These are phyloP conservation scores for Catonia carolina DNA, from an alignment of 2,888 invertebrate genomes.

Conservation along the genomic window DNA sequence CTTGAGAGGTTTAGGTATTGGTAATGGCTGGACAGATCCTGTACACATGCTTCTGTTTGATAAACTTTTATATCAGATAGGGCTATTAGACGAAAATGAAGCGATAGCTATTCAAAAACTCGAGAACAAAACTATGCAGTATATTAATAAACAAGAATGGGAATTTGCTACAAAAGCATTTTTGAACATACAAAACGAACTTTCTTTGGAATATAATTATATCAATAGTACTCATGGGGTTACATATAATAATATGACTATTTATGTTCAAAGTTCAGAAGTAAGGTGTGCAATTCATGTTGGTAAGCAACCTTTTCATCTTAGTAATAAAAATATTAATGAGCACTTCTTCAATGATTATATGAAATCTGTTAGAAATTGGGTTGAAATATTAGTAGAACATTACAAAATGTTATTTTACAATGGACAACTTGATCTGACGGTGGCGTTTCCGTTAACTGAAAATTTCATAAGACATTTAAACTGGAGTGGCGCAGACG, in stretches of 20 bases:
- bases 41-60: constrained; percentile 68
- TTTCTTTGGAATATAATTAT: neutral
- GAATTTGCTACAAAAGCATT: constrained; percentile 63
- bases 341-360: constrained; percentile 62
- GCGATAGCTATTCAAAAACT: constrained; percentile 52
- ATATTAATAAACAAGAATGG: constrained; percentile 58
- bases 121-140: constrained; percentile 52
- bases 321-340: constrained; percentile 57
- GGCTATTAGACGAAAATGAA: constrained; percentile 49
- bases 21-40: constrained; percentile 76
- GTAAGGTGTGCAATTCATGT: constrained; percentile 58
- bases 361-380: constrained; percentile 70
- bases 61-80: constrained; percentile 72
- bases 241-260: too few species aligned
- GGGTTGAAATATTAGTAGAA: constrained; percentile 59
- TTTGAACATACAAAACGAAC: constrained; percentile 56
- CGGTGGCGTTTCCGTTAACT: constrained; percentile 80
- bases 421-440: constrained; percentile 88
- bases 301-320: constrained; percentile 61
- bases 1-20: constrained; percentile 63
- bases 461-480: constrained; percentile 66
- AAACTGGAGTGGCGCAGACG: constrained; percentile 56
- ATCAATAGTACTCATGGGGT: too few species aligned
- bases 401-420: constrained; percentile 70
- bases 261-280: too few species aligned